Percentiles rank a stretch among this genome's conserved stretches.
Evolutionary conservation across 37 sponge, comb jelly and placozoan species (phyloP).

Genomic region (Hormiphora californensis): DNA sequence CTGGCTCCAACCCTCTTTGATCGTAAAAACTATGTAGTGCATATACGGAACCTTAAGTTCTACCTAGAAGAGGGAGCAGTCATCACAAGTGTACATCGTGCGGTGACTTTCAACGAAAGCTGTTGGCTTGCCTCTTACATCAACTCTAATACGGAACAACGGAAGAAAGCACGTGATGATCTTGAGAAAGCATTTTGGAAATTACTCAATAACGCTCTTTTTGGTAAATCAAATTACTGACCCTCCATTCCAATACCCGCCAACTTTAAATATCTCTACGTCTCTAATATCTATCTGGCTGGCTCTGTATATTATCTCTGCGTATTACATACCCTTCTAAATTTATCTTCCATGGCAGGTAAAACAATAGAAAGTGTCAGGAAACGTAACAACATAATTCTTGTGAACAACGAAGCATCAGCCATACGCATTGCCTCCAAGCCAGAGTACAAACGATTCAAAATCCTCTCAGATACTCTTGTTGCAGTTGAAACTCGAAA

Average conservation of each 20-base stretch:
- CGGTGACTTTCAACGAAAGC: neutral
- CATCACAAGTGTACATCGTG: neutral
- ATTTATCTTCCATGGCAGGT: too few relatives aligned
- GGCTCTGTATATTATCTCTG: too few relatives aligned
- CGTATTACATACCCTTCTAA: too few relatives aligned
- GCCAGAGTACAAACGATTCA: neutral
- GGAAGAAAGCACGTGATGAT: slow-evolving; percentile 4
- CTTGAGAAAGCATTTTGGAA: neutral
- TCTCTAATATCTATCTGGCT: too few relatives aligned
- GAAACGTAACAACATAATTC: neutral
- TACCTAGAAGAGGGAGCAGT: neutral
- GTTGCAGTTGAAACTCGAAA: neutral
- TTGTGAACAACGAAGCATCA: neutral
- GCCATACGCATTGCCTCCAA: neutral
- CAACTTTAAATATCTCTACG: too few relatives aligned
- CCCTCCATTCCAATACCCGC: too few relatives aligned
- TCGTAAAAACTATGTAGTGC: neutral
- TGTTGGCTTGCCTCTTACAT: neutral
- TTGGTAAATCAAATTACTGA: too few relatives aligned
- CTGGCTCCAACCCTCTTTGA: neutral
- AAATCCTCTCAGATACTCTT: neutral
- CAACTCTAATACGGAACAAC: neutral
- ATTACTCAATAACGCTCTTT: neutral
- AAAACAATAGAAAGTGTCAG: neutral
- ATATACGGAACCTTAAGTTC: neutral